phyloP scores from a whole-genome alignment of 2,797 vertebrate species.

The Squalus acanthias region DNA sequence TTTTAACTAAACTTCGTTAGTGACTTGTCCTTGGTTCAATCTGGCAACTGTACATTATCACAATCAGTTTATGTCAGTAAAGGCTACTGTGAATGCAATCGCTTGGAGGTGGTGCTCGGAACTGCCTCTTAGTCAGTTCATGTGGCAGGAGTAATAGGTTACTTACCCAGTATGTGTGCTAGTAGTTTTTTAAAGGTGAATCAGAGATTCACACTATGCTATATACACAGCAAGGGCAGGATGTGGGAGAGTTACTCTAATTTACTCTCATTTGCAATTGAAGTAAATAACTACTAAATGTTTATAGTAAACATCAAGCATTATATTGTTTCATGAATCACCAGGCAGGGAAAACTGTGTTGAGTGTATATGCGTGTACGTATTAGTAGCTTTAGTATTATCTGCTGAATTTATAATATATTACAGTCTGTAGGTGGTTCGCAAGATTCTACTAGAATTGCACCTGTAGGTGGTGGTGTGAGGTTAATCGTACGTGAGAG shows the following conservation, averaged over 20 bases:
- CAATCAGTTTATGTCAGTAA: constrained; percentile 9
- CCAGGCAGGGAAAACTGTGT: neutral
- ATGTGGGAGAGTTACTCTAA: neutral
- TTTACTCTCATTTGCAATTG: neutral
- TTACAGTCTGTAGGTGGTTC: neutral
- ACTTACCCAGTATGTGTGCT: neutral
- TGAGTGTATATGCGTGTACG: neutral
- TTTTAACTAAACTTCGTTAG: neutral
- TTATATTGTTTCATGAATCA: neutral
- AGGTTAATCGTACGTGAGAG: neutral
- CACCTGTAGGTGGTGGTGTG: neutral
- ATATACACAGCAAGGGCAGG: neutral
- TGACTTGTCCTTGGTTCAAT: neutral
- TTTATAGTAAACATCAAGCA: neutral
- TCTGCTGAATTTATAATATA: neutral
- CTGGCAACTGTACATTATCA: constrained; percentile 15
- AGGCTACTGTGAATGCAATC: neutral
- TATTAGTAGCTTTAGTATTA: neutral
- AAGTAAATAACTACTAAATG: neutral
- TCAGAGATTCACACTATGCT: neutral
- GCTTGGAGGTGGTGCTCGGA: neutral
- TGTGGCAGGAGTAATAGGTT: neutral
- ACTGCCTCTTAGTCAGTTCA: too few relatives aligned
- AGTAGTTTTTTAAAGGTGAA: neutral
- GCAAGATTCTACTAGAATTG: neutral